Conservation (phyloP, 2,113 vertebrate genomes). For the Struthidea cinerea region DNA sequence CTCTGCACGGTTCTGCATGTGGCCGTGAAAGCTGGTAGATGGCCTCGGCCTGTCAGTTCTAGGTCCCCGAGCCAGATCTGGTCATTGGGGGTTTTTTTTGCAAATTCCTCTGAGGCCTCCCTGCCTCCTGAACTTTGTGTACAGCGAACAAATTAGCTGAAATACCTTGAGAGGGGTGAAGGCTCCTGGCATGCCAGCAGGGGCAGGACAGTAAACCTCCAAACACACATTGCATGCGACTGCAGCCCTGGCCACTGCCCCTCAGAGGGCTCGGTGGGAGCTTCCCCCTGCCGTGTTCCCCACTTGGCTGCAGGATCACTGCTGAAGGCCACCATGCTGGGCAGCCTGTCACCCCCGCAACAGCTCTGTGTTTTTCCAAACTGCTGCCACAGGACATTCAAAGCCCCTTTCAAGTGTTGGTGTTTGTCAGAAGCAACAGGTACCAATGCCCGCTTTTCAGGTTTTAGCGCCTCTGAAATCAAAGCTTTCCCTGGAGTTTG, state of each 20-base stretch:
- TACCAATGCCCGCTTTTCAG: background rate
- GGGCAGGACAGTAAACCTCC: background rate
- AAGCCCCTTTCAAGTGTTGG: background rate
- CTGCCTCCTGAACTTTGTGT: background rate
- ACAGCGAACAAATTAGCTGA: background rate
- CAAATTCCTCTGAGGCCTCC: background rate
- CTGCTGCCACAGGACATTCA: background rate
- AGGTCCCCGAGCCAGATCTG: background rate
- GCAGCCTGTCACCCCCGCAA: accelerated
- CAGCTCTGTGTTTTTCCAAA: accelerated
- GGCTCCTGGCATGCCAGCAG: accelerated
- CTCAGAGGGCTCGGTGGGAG: accelerated
- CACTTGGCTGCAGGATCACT: accelerated
- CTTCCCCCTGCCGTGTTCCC: accelerated
- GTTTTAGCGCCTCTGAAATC: background rate
- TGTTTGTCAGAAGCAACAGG: background rate
- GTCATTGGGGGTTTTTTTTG: background rate
- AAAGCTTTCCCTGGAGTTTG: background rate
- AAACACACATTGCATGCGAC: accelerated
- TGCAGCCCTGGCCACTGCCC: background rate
- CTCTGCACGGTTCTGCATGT: accelerated
- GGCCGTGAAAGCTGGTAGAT: background rate
- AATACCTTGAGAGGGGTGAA: background rate
- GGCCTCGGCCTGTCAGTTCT: background rate
- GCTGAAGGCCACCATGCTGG: accelerated